Conservation (phyloP, 2,797 vertebrate genomes). For the Oreochromis grahami region DNA sequence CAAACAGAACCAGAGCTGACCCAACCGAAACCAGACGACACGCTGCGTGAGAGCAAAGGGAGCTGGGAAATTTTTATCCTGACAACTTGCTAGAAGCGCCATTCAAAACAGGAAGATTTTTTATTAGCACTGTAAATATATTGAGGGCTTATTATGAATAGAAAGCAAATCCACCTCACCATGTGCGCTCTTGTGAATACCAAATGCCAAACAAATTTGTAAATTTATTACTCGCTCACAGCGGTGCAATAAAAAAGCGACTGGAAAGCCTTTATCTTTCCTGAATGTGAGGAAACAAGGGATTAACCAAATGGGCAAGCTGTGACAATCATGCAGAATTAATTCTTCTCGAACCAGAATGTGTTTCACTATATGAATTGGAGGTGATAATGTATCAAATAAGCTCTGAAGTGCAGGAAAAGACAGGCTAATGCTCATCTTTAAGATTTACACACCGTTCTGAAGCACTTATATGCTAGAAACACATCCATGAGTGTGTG, state of each 20-base stretch:
- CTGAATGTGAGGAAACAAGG: slow-evolving; percentile 1
- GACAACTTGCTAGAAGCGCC: not conserved
- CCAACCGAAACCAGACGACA: slow-evolving; percentile 25
- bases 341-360: not conserved
- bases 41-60: not conserved
- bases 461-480: not conserved
- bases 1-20: slow-evolving; percentile 50
- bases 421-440: not conserved
- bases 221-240: not conserved
- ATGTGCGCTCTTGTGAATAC: not conserved
- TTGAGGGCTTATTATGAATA: not conserved
- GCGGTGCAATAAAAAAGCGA: not conserved
- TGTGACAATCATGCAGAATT: slow-evolving; percentile 1
- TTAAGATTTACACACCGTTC: not conserved
- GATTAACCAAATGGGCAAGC: slow-evolving; percentile 6
- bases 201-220: not conserved
- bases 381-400: not conserved
- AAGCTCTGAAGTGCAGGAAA: not conserved
- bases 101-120: not conserved
- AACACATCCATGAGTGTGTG: not conserved
- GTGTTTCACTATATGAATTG: not conserved
- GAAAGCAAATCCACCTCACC: not conserved
- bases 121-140: not conserved
- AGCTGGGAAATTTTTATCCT: not conserved
- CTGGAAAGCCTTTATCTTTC: not conserved